phyloP scores from a whole-genome alignment of 2,113 vertebrate genomes.

The Rhinogobius similis region DNA sequence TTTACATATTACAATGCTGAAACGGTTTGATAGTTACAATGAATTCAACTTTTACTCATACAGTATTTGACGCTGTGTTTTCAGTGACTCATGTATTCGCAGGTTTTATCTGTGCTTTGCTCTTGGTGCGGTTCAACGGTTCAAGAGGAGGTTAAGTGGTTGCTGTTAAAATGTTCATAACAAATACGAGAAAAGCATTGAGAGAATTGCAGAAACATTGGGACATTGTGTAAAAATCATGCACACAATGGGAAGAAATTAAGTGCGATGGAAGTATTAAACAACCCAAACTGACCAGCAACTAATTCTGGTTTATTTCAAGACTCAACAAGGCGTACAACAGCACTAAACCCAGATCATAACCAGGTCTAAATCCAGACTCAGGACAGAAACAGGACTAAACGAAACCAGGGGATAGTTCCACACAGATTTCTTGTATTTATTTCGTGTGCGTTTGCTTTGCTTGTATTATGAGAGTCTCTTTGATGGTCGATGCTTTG shows the following conservation, averaged over 20 bases:
- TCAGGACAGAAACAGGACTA: not conserved
- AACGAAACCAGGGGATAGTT: not conserved
- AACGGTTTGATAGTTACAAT: too few relatives aligned
- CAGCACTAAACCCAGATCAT: not conserved
- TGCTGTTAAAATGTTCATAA: not conserved
- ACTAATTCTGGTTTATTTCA: too few relatives aligned
- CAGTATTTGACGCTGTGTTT: not conserved
- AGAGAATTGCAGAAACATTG: not conserved
- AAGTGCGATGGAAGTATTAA: too few relatives aligned
- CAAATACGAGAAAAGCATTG: too few relatives aligned
- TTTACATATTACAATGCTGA: too few relatives aligned
- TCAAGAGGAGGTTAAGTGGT: not conserved
- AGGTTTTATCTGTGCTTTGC: conserved; percentile 12
- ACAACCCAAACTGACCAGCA: too few relatives aligned
- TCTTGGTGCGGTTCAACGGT: conserved; percentile 1
- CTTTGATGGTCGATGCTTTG: conserved; percentile 46
- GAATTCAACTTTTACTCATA: not conserved
- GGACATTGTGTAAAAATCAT: not conserved
- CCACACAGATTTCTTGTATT: conserved; percentile 30
- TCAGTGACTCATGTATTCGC: not conserved
- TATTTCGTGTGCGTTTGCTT: conserved; percentile 33
- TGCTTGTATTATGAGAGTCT: conserved; percentile 13
- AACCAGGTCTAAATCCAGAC: not conserved
- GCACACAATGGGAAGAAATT: too few relatives aligned
- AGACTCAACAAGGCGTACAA: too few relatives aligned